Evolutionary conservation across 2,888 invertebrate genomes (phyloP).

Genomic region (Taenaris catops): DNA sequence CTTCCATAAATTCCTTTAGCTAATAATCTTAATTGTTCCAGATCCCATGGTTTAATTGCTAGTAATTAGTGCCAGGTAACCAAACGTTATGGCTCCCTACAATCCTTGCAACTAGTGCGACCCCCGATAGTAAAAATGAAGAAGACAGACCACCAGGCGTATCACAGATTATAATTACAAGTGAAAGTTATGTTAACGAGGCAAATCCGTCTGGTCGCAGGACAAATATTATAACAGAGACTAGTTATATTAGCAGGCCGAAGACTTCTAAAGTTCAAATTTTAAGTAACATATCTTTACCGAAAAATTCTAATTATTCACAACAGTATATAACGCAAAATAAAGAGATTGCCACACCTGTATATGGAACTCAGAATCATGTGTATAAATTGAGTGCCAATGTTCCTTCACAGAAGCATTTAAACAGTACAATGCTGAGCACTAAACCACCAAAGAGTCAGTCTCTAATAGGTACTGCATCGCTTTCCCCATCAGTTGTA

Average conservation of each 20-base stretch:
- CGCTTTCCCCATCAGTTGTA: constrained; percentile 51
- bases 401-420: constrained; percentile 55
- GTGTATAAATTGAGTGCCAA: constrained; percentile 63
- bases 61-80: too few species aligned
- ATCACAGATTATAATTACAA: constrained; percentile 71
- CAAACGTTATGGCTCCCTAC: constrained; percentile 72
- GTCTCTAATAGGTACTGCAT: constrained; percentile 61
- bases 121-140: constrained; percentile 52
- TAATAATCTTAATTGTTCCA: too few species aligned
- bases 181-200: constrained; percentile 66
- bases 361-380: constrained; percentile 64
- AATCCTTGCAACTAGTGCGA: constrained; percentile 58
- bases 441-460: constrained; percentile 61
- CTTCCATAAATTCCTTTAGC: too few species aligned
- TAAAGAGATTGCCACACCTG: constrained; percentile 57
- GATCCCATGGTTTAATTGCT: too few species aligned
- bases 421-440: constrained; percentile 62
- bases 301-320: constrained; percentile 59
- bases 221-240: constrained; percentile 61
- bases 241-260: constrained; percentile 55
- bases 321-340: constrained; percentile 57
- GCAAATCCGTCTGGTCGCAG: constrained; percentile 47
- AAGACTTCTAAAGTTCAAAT: constrained; percentile 73
- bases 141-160: constrained; percentile 58
- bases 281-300: constrained; percentile 69